These are phyloP conservation scores for Condylostylus longicornis DNA, from an alignment of 1,140 invertebrate genomes.

Conservation along the genomic window DNA sequence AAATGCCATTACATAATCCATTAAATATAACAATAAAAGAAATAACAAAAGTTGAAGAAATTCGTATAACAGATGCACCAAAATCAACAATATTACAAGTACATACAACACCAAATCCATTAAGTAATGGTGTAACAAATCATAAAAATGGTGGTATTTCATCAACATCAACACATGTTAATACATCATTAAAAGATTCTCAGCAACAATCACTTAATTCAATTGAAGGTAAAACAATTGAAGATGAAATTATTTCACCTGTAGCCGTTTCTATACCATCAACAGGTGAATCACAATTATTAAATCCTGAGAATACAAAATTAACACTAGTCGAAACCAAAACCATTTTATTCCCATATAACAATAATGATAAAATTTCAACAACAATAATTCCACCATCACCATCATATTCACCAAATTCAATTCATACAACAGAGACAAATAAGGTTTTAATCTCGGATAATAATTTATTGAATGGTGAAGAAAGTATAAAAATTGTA, in stretches of 20 bases:
- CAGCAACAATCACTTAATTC: conserved; percentile 8
- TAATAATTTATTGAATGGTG: neutral
- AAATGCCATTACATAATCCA: conserved; percentile 7
- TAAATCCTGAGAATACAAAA: too few species aligned
- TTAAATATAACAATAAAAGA: conserved; percentile 31
- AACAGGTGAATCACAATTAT: too few species aligned
- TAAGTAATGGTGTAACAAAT: conserved; percentile 6
- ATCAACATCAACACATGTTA: conserved; percentile 8
- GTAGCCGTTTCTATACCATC: too few species aligned
- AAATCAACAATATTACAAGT: conserved; percentile 19
- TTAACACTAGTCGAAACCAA: too few species aligned
- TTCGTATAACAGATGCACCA: conserved; percentile 29
- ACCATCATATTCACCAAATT: too few species aligned
- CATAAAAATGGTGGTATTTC: conserved; percentile 6
- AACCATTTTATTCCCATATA: too few species aligned
- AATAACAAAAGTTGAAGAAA: conserved; percentile 30
- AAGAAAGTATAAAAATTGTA: neutral
- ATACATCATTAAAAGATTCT: conserved; percentile 5
- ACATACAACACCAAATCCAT: conserved; percentile 15
- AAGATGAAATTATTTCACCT: too few species aligned
- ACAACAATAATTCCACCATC: too few species aligned
- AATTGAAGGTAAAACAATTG: conserved; percentile 5
- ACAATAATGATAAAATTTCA: too few species aligned
- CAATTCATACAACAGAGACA: too few species aligned
- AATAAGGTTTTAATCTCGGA: too few species aligned